Evolutionary conservation across 2,797 vertebrate species (phyloP).

Genomic region (Anisognathus igniventris): DNA sequence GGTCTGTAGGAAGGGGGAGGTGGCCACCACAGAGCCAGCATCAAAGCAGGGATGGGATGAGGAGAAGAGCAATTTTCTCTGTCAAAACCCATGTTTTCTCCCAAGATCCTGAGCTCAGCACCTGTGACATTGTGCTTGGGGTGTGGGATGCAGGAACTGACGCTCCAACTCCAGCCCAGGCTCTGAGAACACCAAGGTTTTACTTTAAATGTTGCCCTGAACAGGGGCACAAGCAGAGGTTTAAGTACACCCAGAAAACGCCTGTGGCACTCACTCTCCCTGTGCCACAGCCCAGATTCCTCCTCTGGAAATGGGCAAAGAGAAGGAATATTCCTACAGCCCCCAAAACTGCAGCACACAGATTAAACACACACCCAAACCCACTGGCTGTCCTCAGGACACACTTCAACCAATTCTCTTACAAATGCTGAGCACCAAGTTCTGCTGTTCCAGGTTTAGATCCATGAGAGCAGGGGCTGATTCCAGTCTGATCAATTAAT

Average conservation of each 20-base stretch:
- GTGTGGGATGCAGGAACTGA: background rate
- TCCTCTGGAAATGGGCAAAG: background rate
- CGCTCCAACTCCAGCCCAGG: background rate
- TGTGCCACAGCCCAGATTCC: background rate
- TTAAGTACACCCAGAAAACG: background rate
- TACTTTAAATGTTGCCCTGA: background rate
- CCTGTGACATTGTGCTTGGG: background rate
- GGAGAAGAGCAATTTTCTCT: background rate
- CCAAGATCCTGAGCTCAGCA: background rate
- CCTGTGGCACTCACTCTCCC: background rate
- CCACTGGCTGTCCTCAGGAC: background rate
- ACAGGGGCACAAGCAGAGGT: background rate
- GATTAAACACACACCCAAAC: background rate
- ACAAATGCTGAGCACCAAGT: background rate
- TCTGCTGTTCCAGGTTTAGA: background rate
- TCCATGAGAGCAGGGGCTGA: background rate
- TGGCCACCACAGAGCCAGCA: background rate
- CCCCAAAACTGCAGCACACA: background rate
- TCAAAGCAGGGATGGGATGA: background rate
- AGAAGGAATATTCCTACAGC: background rate
- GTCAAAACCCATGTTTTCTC: background rate
- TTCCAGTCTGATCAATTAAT: background rate
- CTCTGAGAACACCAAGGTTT: background rate
- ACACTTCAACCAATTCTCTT: background rate
- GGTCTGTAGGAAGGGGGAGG: background rate